A percentile compares a stretch with the other conserved stretches of the same genome.
phyloP scores from a whole-genome alignment of 2,113 vertebrate genomes.

The Phalacrocorax aristotelis region DNA sequence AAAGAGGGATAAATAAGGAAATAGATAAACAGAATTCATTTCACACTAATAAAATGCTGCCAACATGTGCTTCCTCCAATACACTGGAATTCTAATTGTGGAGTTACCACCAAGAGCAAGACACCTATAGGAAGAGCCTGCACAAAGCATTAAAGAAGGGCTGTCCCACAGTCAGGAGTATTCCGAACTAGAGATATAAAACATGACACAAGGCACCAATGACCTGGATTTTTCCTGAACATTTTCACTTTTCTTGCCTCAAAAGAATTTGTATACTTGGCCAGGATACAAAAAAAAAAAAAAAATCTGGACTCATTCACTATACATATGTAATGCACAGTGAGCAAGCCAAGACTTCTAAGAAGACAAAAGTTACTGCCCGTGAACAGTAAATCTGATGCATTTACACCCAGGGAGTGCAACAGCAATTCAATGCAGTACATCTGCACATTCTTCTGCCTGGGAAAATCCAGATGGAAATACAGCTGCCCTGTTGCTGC shows the following conservation, averaged over 20 bases:
- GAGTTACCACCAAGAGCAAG: neutral
- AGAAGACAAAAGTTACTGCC: neutral
- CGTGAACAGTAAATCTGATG: neutral
- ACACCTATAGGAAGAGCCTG: neutral
- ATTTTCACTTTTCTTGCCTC: neutral
- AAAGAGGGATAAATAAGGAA: neutral
- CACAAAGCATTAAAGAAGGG: neutral
- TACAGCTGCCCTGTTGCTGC: neutral
- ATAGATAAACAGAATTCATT: neutral
- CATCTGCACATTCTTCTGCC: neutral
- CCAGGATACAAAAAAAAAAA: neutral
- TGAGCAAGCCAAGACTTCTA: neutral
- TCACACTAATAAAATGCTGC: neutral
- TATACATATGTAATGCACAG: rapidly evolving
- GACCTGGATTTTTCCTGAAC: neutral
- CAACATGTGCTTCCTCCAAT: neutral
- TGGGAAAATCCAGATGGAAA: neutral
- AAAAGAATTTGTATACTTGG: neutral
- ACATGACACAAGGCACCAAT: neutral
- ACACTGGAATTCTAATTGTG: neutral
- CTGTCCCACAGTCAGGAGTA: neutral
- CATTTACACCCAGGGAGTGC: neutral
- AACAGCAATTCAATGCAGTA: neutral
- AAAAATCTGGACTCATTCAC: neutral
- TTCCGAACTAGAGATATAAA: neutral